Evolutionary conservation across 2,888 invertebrate genomes (phyloP).

Genomic region (Alsophila aescularia): DNA sequence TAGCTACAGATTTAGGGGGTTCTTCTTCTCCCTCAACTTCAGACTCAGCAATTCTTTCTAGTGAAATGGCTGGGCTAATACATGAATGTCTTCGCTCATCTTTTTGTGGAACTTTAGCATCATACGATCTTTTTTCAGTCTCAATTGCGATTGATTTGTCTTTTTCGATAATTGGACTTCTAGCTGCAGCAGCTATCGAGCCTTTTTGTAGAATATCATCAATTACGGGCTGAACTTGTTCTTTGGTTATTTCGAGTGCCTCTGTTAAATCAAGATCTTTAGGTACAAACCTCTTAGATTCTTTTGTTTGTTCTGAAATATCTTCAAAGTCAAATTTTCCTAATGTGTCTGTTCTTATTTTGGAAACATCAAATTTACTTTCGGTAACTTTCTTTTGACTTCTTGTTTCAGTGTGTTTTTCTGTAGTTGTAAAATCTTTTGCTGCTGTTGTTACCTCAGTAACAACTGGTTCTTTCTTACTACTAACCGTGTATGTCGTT

Average conservation of each 20-base stretch:
- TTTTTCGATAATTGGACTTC: conserved; percentile 71
- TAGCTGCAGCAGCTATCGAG: conserved; percentile 65
- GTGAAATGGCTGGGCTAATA: conserved; percentile 76
- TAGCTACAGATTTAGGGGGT: conserved; percentile 26
- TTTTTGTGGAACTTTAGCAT: conserved; percentile 76
- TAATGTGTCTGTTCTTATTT: conserved; percentile 74
- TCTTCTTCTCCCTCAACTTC: conserved; percentile 78
- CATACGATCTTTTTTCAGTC: conserved; percentile 74
- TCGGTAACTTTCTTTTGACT: conserved; percentile 42
- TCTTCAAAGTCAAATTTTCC: conserved; percentile 67
- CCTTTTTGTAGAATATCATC: conserved; percentile 77
- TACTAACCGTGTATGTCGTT: conserved; percentile 49
- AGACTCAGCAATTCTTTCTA: conserved; percentile 78
- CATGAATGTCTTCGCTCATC: conserved; percentile 79
- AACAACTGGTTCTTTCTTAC: conserved; percentile 46
- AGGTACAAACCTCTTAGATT: conserved; percentile 52
- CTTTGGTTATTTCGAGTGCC: conserved; percentile 68
- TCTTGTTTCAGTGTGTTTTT: conserved; percentile 45
- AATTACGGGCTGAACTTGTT: conserved; percentile 73
- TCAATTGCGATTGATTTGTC: conserved; percentile 70
- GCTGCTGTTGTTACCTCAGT: conserved; percentile 44
- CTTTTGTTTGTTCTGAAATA: conserved; percentile 50
- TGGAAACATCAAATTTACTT: conserved; percentile 70
- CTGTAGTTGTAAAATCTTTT: conserved; percentile 46
- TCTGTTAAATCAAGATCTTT: conserved; percentile 60